Base-by-base conservation (phyloP, 2,797 vertebrate species). In the Danio albolineatus region DNA sequence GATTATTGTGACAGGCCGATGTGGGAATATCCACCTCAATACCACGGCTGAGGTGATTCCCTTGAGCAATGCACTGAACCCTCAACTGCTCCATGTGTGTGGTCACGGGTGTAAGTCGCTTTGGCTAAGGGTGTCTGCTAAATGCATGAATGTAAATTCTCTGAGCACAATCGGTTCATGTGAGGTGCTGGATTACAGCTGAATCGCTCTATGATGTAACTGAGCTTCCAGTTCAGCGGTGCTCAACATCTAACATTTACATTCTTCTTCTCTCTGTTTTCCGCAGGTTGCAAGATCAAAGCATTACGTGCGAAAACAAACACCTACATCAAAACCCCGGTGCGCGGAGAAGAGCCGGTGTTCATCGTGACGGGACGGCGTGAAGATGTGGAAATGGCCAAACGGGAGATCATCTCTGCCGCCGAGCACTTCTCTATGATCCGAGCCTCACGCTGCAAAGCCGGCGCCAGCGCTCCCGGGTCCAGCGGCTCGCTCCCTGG, bases 351-450 rank as follows among this genome's bases (percentile, higher is more conserved):
- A 89, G 97, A 98, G 7, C 96, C 98, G 0, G 90, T 99, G 16
- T 99, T 99, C 87, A 98, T 99, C 0, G 98, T 99, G 79, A 99
- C 98, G 0, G 98, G 98, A 0, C 94, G 98, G 43, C 94, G 96
- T 76, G 98, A 99, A 89, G 98, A 99, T 0, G 97, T 99, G 81
- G 97, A 98, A 88, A 97, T 97, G 96, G 98, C 98, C n/a, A 98
- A 98, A 76, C 90, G 96, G 0, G 98, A 99, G 91, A 99, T 99
- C 74, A 92, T 99, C 19, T 97, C 97, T 0, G 98, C 98, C 0
- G 97, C 97, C 0, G 97, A 98, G 86, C 98, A 99, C 88, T 99
- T 99, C 93, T 99, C 98, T 2, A 95, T 98, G 91, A 99, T 99
- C 87, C 95, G 98, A 0, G 97, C 98, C 0, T 96, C 97, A 0